Conservation (phyloP, 2,888 invertebrate genomes). For the Brachyopa scutellaris region DNA sequence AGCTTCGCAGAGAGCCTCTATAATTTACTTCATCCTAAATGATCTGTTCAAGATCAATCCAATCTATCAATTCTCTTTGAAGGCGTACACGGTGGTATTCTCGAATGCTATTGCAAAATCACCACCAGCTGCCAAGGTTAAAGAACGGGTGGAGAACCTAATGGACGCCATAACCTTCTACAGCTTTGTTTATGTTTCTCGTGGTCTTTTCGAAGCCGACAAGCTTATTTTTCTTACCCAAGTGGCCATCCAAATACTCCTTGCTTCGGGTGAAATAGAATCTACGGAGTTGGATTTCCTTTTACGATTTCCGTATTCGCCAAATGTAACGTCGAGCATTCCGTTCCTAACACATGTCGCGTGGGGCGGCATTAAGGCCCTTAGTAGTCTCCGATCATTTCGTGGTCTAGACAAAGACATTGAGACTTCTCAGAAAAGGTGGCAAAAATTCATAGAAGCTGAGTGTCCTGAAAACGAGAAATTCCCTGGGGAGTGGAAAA, state of each 20-base stretch:
- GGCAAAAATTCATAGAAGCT: slow-evolving; percentile 96
- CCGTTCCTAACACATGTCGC: slow-evolving; percentile 89
- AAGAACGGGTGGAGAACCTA: slow-evolving; percentile 88
- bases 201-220: slow-evolving; percentile 95
- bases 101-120: slow-evolving; percentile 89
- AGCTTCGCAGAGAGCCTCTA: slow-evolving; percentile 92
- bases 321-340: slow-evolving; percentile 89
- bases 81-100: slow-evolving; percentile 96
- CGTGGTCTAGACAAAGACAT: slow-evolving; percentile 94
- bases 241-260: slow-evolving; percentile 89
- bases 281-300: slow-evolving; percentile 92
- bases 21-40: slow-evolving; percentile 96
- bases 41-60: slow-evolving; percentile 96
- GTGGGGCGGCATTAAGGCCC: slow-evolving; percentile 92
- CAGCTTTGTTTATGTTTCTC: slow-evolving; percentile 93
- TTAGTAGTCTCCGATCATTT: slow-evolving; percentile 90
- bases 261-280: slow-evolving; percentile 86
- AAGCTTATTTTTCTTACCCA: slow-evolving; percentile 95
- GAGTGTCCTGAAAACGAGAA: slow-evolving; percentile 97
- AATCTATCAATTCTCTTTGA: slow-evolving; percentile 97
- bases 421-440: slow-evolving; percentile 94
- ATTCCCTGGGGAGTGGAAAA: slow-evolving; percentile 98
- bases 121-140: slow-evolving; percentile 86
- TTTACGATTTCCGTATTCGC: slow-evolving; percentile 90
- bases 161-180: slow-evolving; percentile 94